A percentile compares a stretch with the other conserved stretches of the same genome.
phyloP scores from a whole-genome alignment of 2,113 vertebrate genomes.

The Probosciger aterrimus region DNA sequence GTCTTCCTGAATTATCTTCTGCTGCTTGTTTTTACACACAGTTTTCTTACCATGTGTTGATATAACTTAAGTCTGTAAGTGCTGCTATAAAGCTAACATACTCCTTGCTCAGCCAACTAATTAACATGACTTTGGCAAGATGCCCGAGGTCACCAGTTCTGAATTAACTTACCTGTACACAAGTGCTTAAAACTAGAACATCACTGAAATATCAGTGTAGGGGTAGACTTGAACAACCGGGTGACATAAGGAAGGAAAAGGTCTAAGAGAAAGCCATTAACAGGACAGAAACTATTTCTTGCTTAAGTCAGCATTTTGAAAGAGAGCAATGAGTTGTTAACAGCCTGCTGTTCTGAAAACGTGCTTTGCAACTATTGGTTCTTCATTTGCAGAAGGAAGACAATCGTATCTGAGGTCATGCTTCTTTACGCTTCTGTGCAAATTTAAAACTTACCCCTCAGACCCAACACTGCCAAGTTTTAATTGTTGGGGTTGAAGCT shows the following conservation, averaged over 20 bases:
- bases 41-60: not conserved
- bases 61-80: not conserved
- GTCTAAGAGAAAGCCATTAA: not conserved
- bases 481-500: not conserved
- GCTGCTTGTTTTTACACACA: not conserved
- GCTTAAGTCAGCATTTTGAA: not conserved
- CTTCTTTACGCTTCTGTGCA: not conserved
- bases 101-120: not conserved
- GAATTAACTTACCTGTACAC: not conserved
- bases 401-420: not conserved
- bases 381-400: not conserved
- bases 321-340: not conserved
- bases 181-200: not conserved
- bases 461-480: not conserved
- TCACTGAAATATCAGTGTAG: not conserved
- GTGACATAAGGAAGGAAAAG: not conserved
- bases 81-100: not conserved
- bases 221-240: not conserved
- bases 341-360: not conserved
- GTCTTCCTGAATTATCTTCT: not conserved
- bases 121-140: slow-evolving; percentile 1
- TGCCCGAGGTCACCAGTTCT: not conserved
- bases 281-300: not conserved
- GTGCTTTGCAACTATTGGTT: not conserved
- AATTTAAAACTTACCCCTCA: not conserved